Percentiles rank a stretch among this genome's conserved stretches.
These are phyloP conservation scores for Sinonovacula constricta DNA, from an alignment of 1,140 invertebrate genomes.

Conservation along the genomic window DNA sequence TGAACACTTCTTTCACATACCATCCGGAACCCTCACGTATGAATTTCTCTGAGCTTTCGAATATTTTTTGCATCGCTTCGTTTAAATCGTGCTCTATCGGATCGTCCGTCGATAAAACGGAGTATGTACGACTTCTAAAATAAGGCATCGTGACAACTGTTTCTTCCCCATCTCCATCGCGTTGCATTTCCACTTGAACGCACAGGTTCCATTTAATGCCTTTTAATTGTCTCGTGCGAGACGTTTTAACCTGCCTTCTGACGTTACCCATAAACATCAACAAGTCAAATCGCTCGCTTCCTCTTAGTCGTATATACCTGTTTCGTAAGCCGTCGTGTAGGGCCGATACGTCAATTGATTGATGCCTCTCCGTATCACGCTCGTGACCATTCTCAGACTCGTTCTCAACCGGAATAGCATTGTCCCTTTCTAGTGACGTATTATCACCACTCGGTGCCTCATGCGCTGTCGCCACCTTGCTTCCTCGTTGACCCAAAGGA, in stretches of 20 bases:
- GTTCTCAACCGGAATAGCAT: not conserved
- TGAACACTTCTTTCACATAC: not conserved
- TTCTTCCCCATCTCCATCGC: not conserved
- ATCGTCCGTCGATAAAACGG: not conserved
- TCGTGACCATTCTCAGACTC: not conserved
- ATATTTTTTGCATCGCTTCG: conserved; percentile 26
- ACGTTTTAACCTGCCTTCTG: not conserved
- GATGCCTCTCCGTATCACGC: not conserved
- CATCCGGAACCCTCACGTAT: conserved; percentile 2
- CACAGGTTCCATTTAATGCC: conserved; percentile 11
- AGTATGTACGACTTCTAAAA: conserved; percentile 18
- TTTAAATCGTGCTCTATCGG: not conserved
- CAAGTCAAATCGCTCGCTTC: conserved; percentile 8
- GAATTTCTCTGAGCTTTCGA: not conserved
- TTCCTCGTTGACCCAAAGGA: not conserved
- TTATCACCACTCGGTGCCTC: not conserved
- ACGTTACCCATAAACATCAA: conserved; percentile 9
- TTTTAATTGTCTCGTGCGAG: not conserved
- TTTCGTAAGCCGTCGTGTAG: not conserved
- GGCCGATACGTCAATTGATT: not conserved
- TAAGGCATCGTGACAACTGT: not conserved
- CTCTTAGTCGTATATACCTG: not conserved
- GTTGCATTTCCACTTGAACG: conserved; percentile 12
- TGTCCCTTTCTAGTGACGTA: not conserved
- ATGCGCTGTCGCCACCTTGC: too few relatives aligned